Conservation (phyloP, 2,888 invertebrate genomes). For the Tetragnatha montana region DNA sequence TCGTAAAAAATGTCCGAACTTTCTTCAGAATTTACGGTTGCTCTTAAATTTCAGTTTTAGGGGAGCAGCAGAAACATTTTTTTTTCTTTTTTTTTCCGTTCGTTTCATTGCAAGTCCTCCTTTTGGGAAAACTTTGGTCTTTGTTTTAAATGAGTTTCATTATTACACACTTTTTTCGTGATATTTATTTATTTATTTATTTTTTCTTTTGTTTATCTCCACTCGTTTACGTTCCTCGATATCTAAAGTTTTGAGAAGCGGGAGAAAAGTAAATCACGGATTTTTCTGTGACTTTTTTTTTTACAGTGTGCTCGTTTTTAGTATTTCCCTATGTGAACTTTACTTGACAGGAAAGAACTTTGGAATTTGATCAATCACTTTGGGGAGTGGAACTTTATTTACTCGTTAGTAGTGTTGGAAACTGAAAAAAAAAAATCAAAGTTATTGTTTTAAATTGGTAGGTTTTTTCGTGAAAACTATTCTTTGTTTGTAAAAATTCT, state of each 20-base stretch:
- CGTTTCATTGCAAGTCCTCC: not conserved
- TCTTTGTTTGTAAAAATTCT: too few species aligned
- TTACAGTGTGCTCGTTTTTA: too few species aligned
- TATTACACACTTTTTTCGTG: not conserved
- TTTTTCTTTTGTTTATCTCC: not conserved
- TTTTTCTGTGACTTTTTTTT: not conserved
- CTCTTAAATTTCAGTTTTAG: not conserved
- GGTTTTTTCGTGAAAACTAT: too few species aligned
- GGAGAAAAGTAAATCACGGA: not conserved
- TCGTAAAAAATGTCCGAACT: not conserved
- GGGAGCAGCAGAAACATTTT: not conserved
- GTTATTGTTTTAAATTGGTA: too few species aligned
- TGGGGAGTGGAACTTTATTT: too few species aligned
- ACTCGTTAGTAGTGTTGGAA: too few species aligned
- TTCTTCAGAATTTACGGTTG: not conserved
- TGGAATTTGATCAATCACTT: too few species aligned
- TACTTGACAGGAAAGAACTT: too few species aligned
- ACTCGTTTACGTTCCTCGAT: not conserved
- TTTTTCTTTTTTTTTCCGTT: not conserved
- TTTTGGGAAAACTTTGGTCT: not conserved
- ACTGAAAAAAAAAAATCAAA: too few species aligned
- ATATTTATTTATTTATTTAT: not conserved
- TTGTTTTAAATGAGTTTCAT: not conserved
- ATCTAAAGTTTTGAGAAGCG: not conserved
- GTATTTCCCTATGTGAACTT: too few species aligned